Evolutionary conservation across 2,797 vertebrate genomes (phyloP), one percentile per base, ranked within the genome.

Genomic region (Australoheros facetus): DNA sequence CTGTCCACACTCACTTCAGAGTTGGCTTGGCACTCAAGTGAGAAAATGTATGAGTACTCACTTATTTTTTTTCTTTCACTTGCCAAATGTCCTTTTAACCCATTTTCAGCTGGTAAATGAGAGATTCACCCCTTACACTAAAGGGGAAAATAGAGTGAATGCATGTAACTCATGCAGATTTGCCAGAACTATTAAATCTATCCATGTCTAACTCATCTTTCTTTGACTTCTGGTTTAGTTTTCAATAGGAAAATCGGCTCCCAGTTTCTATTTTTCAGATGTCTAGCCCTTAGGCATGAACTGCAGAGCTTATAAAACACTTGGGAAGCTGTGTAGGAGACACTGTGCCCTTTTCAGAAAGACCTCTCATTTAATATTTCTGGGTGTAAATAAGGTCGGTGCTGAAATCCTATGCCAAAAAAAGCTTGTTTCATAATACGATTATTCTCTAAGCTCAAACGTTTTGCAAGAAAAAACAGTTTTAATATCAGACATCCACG

Each of bases 61-160:
- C 60, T 45, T 26, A 13, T 26, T 64, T 45, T 32, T 64, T 64
- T 16, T 48, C 3, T 60, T 60, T 30, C 14, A 28, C 42, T 66
- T 48, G 16, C 42, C 12, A 66, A 12, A 48, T 4, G 5, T 3
- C 17, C 42, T 51, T 7, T 69, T 26, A 69, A 30, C 42, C 5
- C 17, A 51, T 1, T 51, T 0, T n/a, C 5, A 6, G 12, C 0
- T 0, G 0, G 0, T 48, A 66, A 48, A 66, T 30, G 42, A 48
- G 10, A 69, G 16, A 69, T 37, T 37, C 37, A 37, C 37, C 10
- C 9, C 9, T n/a, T 19, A 30, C 19, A 51, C 23, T 48, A 30
- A 13, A 66, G 17, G 10, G 26, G 5, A 69, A 51, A 51, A 45
- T 7, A 17, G 45, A 69, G 16, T 48, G 64, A 51, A 69, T n/a